Percentiles rank a stretch among this genome's conserved stretches.
Conservation (phyloP, 2,888 invertebrate genomes). For the Pyrgus malvae region DNA sequence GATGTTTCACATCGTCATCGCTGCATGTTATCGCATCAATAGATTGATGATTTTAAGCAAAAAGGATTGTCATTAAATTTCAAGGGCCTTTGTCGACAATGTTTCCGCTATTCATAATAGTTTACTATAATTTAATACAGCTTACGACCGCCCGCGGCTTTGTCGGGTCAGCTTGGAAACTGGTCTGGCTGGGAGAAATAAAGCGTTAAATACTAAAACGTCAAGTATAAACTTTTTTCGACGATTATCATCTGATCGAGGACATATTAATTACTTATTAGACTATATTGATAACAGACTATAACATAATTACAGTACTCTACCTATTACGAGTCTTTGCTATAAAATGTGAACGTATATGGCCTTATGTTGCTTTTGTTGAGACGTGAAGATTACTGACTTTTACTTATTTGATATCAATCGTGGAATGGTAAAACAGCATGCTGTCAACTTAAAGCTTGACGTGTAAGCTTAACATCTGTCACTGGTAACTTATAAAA, state of each 20-base stretch:
- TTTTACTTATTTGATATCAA: neutral
- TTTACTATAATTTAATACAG: slow-evolving; percentile 19
- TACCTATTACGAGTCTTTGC: neutral
- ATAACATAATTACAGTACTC: neutral
- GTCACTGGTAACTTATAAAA: too few relatives aligned
- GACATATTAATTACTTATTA: slow-evolving; percentile 7
- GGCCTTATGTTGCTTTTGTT: neutral
- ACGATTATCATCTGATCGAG: slow-evolving; percentile 3
- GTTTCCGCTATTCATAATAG: slow-evolving; percentile 34
- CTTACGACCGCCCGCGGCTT: slow-evolving; percentile 15
- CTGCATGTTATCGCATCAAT: slow-evolving; percentile 45
- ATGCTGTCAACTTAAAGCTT: too few relatives aligned
- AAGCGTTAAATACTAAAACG: neutral
- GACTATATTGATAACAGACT: neutral
- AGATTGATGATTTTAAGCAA: slow-evolving; percentile 57
- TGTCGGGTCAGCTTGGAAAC: slow-evolving; percentile 3
- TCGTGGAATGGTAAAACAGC: too few relatives aligned
- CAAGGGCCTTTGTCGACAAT: slow-evolving; percentile 36
- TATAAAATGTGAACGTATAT: neutral
- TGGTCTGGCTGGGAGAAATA: neutral
- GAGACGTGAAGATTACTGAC: neutral
- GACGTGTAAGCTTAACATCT: too few relatives aligned
- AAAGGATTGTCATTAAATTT: slow-evolving; percentile 54
- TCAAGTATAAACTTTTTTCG: too few relatives aligned
- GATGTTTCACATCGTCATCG: slow-evolving; percentile 58